Percentiles rank a stretch among this genome's conserved stretches.
Conservation (phyloP, 2,888 invertebrate genomes). For the Cabera pusaria region DNA sequence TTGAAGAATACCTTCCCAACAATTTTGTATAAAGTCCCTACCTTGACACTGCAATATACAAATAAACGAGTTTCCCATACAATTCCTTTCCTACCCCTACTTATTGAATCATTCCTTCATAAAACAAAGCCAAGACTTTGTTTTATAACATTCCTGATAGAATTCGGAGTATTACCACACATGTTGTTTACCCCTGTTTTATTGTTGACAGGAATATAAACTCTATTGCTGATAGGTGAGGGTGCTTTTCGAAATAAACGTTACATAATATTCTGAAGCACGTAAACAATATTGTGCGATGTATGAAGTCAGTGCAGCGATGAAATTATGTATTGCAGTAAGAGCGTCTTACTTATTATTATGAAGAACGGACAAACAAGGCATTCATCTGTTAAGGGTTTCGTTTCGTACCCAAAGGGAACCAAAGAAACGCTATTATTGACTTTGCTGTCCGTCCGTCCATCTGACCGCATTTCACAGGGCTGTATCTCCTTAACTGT, state of each 20-base stretch:
- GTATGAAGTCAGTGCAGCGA: slow-evolving; percentile 23
- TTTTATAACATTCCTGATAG: slow-evolving; percentile 32
- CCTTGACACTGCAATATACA: slow-evolving; percentile 16
- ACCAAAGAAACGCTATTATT: too few species aligned
- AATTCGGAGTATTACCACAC: slow-evolving; percentile 25
- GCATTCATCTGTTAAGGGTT: too few species aligned
- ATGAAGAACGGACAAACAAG: too few species aligned
- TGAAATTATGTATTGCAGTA: slow-evolving; percentile 5
- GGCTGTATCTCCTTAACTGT: too few species aligned
- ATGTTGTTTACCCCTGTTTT: slow-evolving; percentile 25
- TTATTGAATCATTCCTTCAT: slow-evolving; percentile 35
- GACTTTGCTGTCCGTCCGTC: too few species aligned
- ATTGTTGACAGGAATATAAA: too few species aligned
- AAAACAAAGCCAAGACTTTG: slow-evolving; percentile 35
- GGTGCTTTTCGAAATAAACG: slow-evolving; percentile 13
- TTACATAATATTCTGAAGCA: slow-evolving; percentile 29
- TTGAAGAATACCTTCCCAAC: too few species aligned
- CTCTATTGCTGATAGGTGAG: too few species aligned
- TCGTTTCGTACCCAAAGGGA: too few species aligned
- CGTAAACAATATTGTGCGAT: slow-evolving; percentile 35
- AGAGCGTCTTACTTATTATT: too few species aligned
- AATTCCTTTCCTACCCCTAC: slow-evolving; percentile 10
- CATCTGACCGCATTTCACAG: too few species aligned
- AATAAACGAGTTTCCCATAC: slow-evolving; percentile 19
- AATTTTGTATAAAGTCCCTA: too few species aligned